Conservation (phyloP, 2,888 invertebrate species). For the Eilema griseolum region DNA sequence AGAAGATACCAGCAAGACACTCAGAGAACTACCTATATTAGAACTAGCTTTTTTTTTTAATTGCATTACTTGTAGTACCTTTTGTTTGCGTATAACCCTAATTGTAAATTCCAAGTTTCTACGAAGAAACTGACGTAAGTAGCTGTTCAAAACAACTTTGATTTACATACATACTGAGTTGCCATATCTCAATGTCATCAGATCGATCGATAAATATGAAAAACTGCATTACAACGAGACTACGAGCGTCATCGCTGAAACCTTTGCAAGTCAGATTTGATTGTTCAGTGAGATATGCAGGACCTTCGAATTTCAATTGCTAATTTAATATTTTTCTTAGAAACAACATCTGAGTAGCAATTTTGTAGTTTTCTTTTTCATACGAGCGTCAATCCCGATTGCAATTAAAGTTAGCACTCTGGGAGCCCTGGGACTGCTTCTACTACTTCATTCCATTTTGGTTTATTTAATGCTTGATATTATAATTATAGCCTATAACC, state of each 20-base stretch:
- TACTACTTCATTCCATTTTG: no score
- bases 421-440: no score
- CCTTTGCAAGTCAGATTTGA: slow-evolving; percentile 1
- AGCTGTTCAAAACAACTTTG: not conserved
- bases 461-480: no score
- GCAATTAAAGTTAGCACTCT: not conserved
- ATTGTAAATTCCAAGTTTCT: not conserved
- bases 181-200: not conserved
- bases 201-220: not conserved
- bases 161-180: not conserved
- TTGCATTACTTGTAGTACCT: no score
- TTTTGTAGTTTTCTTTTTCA: not conserved
- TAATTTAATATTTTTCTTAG: not conserved
- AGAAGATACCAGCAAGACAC: no score
- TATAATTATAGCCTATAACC: no score
- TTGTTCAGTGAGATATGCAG: not conserved
- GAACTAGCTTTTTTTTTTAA: no score
- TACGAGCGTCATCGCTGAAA: not conserved
- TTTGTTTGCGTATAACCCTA: not conserved
- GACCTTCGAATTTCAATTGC: not conserved
- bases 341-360: not conserved
- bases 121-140: not conserved
- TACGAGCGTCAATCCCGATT: not conserved
- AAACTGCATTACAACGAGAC: not conserved
- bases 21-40: no score